Base-by-base conservation (phyloP, 2,888 invertebrate genomes). In the Apodemia hepburni region DNA sequence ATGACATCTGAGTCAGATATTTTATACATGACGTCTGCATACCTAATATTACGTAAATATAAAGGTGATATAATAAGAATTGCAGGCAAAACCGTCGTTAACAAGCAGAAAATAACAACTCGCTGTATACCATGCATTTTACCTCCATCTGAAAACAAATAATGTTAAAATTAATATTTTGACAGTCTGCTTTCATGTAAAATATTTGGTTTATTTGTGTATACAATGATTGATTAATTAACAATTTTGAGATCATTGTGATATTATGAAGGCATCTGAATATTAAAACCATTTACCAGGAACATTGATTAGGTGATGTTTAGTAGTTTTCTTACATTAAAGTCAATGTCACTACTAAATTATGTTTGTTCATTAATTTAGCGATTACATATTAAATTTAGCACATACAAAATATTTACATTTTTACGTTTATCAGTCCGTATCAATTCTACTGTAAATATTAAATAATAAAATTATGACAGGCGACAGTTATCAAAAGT, bases 1-100 rank as follows among this genome's bases (percentile, higher is more conserved):
- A 97, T 92, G 18, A 97, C 95, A 85, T 97, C 97, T 0, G 97
- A 97, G 81, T 97, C 97, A 9, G 96, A 95, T 71, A 97, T 95
- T 69, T 93, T 93, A 75, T 96, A 96, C 68, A 93, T 92, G 27
- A 96, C 95, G 91, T 96, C 96, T 38, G 95, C 95, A 85, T 96
- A 97, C 61, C 93, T 92, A 66, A 93, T 93, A 81, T 96, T 96
- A 59, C 96, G 92, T 69, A 97, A 87, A 81, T 97, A 96, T 58
- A 97, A 82, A 17, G 97, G 97, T 69, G 95, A 92, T 61, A 96
- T 93, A 70, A 97, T 95, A 63, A 97, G 89, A 69, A 94, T 87
- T 65, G 95, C 93, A 61, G 97, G 97, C 66, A 97, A 81, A 67
- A 97, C 90, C 60, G 95, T 94, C 64, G 95, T 96, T 75, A 97